These are phyloP conservation scores for Mythimna ferrago DNA, from an alignment of 2,888 invertebrate species.

Conservation along the genomic window DNA sequence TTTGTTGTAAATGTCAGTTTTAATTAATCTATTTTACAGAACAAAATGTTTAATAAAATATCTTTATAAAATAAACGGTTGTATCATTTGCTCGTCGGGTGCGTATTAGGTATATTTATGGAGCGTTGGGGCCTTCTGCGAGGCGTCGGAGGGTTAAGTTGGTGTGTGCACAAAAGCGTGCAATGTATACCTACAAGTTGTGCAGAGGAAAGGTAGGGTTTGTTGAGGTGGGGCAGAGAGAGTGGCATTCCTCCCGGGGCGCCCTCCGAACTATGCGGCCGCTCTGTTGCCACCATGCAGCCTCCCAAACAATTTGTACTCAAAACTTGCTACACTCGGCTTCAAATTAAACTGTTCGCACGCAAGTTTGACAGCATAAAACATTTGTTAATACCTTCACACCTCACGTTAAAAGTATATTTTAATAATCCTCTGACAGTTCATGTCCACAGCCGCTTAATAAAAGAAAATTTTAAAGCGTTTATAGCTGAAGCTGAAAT, in stretches of 20 bases:
- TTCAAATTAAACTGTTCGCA: conserved; percentile 62
- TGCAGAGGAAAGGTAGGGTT: conserved; percentile 70
- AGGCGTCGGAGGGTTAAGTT: conserved; percentile 63
- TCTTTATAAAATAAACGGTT: conserved; percentile 84
- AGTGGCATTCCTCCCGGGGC: conserved; percentile 75
- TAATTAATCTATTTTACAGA: conserved; percentile 90
- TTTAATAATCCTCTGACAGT: conserved; percentile 40
- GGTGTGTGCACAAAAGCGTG: conserved; percentile 63
- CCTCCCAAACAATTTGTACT: conserved; percentile 70
- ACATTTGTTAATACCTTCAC: conserved; percentile 45
- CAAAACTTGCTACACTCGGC: conserved; percentile 57
- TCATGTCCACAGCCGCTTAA: conserved; percentile 9
- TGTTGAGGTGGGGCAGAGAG: conserved; percentile 70
- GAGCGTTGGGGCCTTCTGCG: conserved; percentile 42
- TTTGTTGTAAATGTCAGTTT: conserved; percentile 90
- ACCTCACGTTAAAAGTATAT: conserved; percentile 45
- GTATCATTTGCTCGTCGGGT: conserved; percentile 67
- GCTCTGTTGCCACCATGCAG: conserved; percentile 59
- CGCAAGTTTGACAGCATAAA: conserved; percentile 53
- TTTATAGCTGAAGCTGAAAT: conserved; percentile 21
- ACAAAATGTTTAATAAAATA: conserved; percentile 90
- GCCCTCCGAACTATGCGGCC: conserved; percentile 78
- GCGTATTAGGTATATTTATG: conserved; percentile 43
- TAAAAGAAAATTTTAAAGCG: conserved; percentile 29
- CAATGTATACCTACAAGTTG: conserved; percentile 66